These are phyloP conservation scores for Taenioides sp. DNA, from an alignment of 2,797 vertebrate species.

Conservation along the genomic window DNA sequence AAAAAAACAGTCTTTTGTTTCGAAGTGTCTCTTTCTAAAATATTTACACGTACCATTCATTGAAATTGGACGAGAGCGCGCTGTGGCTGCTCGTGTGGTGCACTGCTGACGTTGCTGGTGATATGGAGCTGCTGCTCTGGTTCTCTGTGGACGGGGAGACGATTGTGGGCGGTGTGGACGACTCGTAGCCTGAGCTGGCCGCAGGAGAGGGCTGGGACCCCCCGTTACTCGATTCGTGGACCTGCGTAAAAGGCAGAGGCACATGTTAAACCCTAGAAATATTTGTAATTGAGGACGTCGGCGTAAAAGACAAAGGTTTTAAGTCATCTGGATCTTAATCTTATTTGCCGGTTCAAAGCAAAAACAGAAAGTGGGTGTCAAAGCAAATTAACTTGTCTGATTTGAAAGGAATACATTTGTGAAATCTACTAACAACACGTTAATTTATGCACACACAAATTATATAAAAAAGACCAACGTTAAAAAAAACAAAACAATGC, in stretches of 20 bases:
- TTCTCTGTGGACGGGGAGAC: conserved; percentile 94
- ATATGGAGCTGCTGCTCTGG: conserved; percentile 96
- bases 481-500: neutral
- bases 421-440: conserved; percentile 3
- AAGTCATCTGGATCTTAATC: conserved; percentile 50
- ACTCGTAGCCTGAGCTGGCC: conserved; percentile 96
- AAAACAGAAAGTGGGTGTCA: conserved; percentile 45
- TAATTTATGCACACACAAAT: neutral
- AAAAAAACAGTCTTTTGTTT: conserved; percentile 75
- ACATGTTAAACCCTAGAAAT: neutral
- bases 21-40: conserved; percentile 85
- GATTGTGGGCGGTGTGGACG: conserved; percentile 91
- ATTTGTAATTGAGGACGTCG: conserved; percentile 2
- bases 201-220: conserved; percentile 95
- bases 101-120: conserved; percentile 92
- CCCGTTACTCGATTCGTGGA: conserved; percentile 93
- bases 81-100: conserved; percentile 97
- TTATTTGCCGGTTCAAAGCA: conserved; percentile 53
- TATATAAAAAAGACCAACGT: neutral
- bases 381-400: conserved; percentile 44
- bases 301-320: conserved; percentile 11
- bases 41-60: conserved; percentile 99
- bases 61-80: conserved; percentile 99
- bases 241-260: conserved; percentile 73
- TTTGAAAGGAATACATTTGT: neutral